phyloP scores from a whole-genome alignment of 2,888 invertebrate genomes.

The Dichetophora obliterata region DNA sequence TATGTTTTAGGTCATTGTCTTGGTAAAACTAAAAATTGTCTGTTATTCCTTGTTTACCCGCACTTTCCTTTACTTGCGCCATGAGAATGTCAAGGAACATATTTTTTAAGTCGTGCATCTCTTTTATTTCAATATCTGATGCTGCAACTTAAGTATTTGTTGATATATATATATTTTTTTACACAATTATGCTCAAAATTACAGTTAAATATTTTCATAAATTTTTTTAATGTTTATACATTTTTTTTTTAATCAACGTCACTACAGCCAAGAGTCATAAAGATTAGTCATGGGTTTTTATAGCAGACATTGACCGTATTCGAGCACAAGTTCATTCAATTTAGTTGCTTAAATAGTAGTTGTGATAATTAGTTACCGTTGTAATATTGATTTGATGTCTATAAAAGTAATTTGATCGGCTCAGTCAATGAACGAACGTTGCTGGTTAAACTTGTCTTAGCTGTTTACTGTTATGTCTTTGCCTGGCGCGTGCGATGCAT shows the following conservation, averaged over 20 bases:
- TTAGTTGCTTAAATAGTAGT: not conserved
- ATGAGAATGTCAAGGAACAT: too few relatives aligned
- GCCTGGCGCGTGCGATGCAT: too few relatives aligned
- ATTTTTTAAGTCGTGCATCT: too few relatives aligned
- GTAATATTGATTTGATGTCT: not conserved
- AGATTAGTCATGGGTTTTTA: not conserved
- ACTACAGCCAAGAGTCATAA: not conserved
- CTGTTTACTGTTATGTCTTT: too few relatives aligned
- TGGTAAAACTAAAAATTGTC: too few relatives aligned
- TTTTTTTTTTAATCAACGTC: not conserved
- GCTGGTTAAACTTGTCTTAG: not conserved
- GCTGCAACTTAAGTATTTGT: too few relatives aligned
- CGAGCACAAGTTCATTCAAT: slow-evolving; percentile 12
- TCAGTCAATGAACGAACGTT: not conserved
- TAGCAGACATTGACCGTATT: slow-evolving; percentile 13
- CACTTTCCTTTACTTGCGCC: too few relatives aligned
- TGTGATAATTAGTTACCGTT: not conserved
- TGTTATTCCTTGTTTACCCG: too few relatives aligned
- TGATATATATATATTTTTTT: too few relatives aligned
- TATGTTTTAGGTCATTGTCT: too few relatives aligned
- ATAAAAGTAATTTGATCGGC: not conserved
- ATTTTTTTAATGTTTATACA: not conserved
- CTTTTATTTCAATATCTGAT: too few relatives aligned
- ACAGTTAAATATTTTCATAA: not conserved
- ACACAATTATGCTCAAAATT: not conserved